Evolutionary conservation across 2,797 vertebrate species (phyloP).

Genomic region (Xyrichtys novacula): DNA sequence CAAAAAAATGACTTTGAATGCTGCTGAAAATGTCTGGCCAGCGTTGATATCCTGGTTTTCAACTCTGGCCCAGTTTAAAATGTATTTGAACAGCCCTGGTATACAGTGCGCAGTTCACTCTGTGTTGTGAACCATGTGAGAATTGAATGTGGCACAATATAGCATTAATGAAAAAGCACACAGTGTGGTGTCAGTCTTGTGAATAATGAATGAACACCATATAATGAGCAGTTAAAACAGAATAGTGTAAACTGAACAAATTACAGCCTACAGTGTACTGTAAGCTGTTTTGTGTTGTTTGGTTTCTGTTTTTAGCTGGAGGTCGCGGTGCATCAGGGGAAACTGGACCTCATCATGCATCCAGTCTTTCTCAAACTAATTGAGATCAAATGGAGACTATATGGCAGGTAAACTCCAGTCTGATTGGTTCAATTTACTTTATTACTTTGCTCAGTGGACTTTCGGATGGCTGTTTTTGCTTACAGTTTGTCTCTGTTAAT

Average conservation of each 20-base stretch:
- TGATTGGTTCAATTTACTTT: background rate
- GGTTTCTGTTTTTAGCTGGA: conserved; percentile 67
- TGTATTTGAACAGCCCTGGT: too few relatives aligned
- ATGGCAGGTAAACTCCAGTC: conserved; percentile 74
- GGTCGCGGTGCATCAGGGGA: conserved; percentile 74
- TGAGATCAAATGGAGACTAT: conserved; percentile 81
- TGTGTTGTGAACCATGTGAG: too few relatives aligned
- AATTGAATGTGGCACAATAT: too few relatives aligned
- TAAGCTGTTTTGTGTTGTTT: too few relatives aligned
- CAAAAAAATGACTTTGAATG: too few relatives aligned
- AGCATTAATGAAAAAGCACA: background rate
- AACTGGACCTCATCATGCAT: conserved; percentile 82
- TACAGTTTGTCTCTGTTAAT: background rate
- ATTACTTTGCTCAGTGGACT: background rate
- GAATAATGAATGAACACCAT: background rate
- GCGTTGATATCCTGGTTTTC: too few relatives aligned
- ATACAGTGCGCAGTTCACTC: too few relatives aligned
- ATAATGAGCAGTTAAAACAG: background rate
- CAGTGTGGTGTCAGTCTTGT: background rate
- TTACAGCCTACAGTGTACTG: background rate
- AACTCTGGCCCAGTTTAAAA: too few relatives aligned
- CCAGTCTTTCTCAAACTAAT: conserved; percentile 82
- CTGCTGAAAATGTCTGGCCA: too few relatives aligned
- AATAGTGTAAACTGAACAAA: background rate
- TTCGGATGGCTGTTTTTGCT: background rate